These are phyloP conservation scores for Porites australiensis DNA, from an alignment of 64 coral and sea anemone species.

Conservation along the genomic window DNA sequence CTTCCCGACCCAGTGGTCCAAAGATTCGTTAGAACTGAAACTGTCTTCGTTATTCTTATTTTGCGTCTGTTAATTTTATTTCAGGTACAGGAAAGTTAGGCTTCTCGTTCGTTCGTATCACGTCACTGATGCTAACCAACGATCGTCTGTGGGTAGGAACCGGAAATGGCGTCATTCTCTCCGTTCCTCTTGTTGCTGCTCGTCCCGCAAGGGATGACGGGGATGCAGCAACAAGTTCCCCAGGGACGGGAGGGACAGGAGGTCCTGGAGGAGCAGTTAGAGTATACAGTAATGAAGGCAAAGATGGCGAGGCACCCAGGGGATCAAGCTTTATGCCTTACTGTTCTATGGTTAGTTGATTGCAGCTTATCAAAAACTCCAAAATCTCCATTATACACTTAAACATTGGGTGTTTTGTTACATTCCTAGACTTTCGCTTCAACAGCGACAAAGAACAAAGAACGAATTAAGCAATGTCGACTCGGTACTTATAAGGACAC, in stretches of 20 bases:
- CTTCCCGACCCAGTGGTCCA: too few species aligned
- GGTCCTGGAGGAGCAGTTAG: conserved; percentile 92
- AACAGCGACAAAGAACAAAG: too few species aligned
- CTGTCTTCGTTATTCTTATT: too few species aligned
- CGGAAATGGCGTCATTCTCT: conserved; percentile 96
- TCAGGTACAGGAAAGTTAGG: conserved; percentile 97
- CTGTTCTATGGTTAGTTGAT: conserved; percentile 94
- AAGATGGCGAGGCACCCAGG: conserved; percentile 67
- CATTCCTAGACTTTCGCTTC: too few species aligned
- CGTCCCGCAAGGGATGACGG: conserved; percentile 93
- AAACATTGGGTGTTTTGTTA: too few species aligned
- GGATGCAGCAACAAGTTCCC: conserved; percentile 35
- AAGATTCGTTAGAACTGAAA: too few species aligned
- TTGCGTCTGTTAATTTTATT: not conserved
- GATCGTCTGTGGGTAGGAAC: conserved; percentile 99
- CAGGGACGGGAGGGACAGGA: conserved; percentile 76
- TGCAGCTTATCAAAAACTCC: too few species aligned
- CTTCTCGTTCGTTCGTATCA: conserved; percentile 97
- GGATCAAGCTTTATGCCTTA: conserved; percentile 97
- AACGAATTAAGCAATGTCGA: too few species aligned
- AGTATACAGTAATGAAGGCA: conserved; percentile 93
- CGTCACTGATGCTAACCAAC: conserved; percentile 86
- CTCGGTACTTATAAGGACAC: too few species aligned
- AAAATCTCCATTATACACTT: too few species aligned
- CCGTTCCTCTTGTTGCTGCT: conserved; percentile 93